These are phyloP conservation scores for Agrochola lota DNA, from an alignment of 2,888 invertebrate genomes.

Conservation along the genomic window DNA sequence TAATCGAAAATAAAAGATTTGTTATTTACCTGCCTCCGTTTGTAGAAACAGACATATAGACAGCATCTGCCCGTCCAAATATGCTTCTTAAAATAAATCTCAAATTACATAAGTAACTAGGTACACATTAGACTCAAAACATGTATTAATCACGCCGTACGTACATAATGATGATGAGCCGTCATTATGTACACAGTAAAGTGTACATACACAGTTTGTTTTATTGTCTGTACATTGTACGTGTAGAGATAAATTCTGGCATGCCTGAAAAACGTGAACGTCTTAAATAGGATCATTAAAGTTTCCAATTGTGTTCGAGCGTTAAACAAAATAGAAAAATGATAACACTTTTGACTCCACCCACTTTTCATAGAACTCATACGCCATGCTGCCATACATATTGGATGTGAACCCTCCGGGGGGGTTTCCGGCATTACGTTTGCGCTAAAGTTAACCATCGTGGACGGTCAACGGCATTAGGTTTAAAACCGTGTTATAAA, in stretches of 20 bases:
- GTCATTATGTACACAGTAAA: slow-evolving; percentile 23
- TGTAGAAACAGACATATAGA: background rate
- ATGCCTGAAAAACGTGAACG: slow-evolving; percentile 21
- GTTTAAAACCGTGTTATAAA: too few species aligned
- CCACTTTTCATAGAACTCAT: too few species aligned
- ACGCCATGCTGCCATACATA: too few species aligned
- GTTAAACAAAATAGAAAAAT: background rate
- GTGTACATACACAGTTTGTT: slow-evolving; percentile 27
- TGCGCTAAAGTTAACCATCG: too few species aligned
- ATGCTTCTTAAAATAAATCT: slow-evolving; percentile 5
- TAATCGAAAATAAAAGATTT: too few species aligned
- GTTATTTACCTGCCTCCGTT: background rate
- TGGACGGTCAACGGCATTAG: too few species aligned
- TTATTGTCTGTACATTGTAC: slow-evolving; percentile 14
- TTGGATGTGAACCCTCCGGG: too few species aligned
- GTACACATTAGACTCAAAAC: slow-evolving; percentile 9
- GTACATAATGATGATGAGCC: slow-evolving; percentile 30
- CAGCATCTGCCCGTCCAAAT: too few species aligned
- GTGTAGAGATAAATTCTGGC: slow-evolving; percentile 9
- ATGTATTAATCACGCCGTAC: slow-evolving; percentile 25
- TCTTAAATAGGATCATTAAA: background rate
- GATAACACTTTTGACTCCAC: too few species aligned
- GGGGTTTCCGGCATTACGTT: too few species aligned
- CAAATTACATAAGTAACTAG: background rate
- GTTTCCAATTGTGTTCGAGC: background rate